Evolutionary conservation across 2,797 vertebrate genomes (phyloP), one percentile per base, ranked within the genome.

Genomic region (Neosilurus hyrtlii): DNA sequence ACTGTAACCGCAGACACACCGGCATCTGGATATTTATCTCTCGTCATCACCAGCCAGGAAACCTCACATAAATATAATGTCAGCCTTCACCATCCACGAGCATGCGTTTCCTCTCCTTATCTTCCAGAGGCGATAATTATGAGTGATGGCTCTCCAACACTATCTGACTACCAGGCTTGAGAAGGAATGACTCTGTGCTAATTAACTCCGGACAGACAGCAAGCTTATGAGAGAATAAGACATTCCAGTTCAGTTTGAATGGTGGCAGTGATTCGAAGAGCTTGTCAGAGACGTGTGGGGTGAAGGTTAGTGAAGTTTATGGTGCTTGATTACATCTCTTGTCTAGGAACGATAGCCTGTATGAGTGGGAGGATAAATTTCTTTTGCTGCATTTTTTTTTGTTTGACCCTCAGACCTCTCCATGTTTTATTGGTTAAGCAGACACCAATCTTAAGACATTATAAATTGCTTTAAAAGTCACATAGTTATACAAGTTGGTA

Each of bases 221-320:
- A 11, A 67, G 10, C 52, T 74, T 65, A 65, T 52, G 43, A 65
- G 70, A 68, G 70, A 65, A 65, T 82, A 24, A 65, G 54, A 82
- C 22, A 20, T n/a, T 18, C 16, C 49, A 56, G 70, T 22, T 82
- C 49, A 26, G 49, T 56, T 6, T 37, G 73, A 75, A n/a, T 54
- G 57, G 67, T 37, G 72, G 59, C 24, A 3, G 9, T 61, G 56
- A n/a, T 49, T 57, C 24, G 72, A 74, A 4, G 26, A 63, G 71
- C 30, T 37, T 52, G 26, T 35, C 11, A 72, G 37, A 15, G 16
- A 22, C 24, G 12, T 9, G 6, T 62, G 16, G 81, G 62, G 61
- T 74, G 62, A 75, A 82, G 72, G 72, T 76, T 75, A 68, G 52
- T 8, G n/a, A 52, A 75, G 81, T 66, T 82, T 67, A 76, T 75